These are phyloP conservation scores for Channa maculata DNA, from an alignment of 2,113 vertebrate genomes.

Conservation along the genomic window DNA sequence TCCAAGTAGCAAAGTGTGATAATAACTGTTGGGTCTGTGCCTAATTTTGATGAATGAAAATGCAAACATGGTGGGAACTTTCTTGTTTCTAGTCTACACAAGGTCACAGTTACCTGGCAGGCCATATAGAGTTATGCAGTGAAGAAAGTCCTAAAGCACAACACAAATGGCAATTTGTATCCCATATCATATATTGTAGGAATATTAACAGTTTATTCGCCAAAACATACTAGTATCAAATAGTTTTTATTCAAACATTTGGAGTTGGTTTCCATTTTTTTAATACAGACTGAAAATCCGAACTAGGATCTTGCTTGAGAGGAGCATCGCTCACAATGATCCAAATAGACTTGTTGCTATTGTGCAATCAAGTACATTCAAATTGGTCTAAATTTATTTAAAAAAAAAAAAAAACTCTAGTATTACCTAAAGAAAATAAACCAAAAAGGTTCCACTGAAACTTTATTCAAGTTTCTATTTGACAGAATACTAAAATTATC, in stretches of 20 bases:
- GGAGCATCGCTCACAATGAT: no score
- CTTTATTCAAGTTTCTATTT: not conserved
- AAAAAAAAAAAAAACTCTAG: no score
- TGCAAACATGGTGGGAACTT: constrained; percentile 21
- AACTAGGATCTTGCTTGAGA: not conserved
- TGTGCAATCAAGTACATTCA: not conserved
- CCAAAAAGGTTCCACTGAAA: not conserved
- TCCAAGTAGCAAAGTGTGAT: constrained; percentile 10
- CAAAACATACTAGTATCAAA: not conserved
- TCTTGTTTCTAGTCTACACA: constrained; percentile 30
- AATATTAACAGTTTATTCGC: not conserved
- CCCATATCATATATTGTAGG: not conserved
- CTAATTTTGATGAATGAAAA: constrained; percentile 46
- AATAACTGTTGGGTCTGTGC: constrained; percentile 5
- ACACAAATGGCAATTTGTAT: not conserved
- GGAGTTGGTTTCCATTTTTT: not conserved
- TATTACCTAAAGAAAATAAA: no score
- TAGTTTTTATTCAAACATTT: not conserved
- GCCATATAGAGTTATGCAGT: constrained; percentile 14
- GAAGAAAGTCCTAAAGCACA: not conserved
- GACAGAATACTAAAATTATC: not conserved
- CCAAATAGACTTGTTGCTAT: no score
- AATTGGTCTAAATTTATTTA: not conserved
- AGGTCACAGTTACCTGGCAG: constrained; percentile 29
- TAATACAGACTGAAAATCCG: constrained; percentile 1